phyloP scores from a whole-genome alignment of 2,113 vertebrate species.

The Gopherus flavomarginatus region DNA sequence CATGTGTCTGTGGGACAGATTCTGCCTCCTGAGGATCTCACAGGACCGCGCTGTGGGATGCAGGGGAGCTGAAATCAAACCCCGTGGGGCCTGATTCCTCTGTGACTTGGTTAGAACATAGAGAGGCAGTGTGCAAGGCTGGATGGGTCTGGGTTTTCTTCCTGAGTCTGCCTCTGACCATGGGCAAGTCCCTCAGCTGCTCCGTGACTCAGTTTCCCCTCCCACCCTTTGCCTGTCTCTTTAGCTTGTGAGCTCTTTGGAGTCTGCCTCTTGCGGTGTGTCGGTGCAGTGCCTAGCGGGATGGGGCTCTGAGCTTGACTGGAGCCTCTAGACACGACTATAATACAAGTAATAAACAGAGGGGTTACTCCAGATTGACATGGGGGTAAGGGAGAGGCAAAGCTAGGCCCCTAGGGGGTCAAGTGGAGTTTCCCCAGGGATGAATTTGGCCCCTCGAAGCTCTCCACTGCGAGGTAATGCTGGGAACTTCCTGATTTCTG shows the following conservation, averaged over 20 bases:
- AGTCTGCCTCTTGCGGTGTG: not conserved
- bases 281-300: not conserved
- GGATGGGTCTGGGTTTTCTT: too few species aligned
- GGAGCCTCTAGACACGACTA: not conserved
- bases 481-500: not conserved
- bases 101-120: too few species aligned
- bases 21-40: too few species aligned
- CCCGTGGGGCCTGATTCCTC: too few species aligned
- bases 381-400: not conserved
- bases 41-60: too few species aligned
- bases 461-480: not conserved
- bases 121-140: too few species aligned
- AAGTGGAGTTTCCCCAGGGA: not conserved
- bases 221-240: not conserved
- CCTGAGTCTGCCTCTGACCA: not conserved
- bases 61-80: too few species aligned
- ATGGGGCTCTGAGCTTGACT: not conserved
- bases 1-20: too few species aligned
- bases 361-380: not conserved
- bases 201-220: not conserved
- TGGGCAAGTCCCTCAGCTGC: not conserved
- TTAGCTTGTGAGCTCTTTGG: not conserved
- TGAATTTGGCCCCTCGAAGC: not conserved
- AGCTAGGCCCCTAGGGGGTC: not conserved
- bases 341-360: not conserved